These are phyloP conservation scores for Tenebrio molitor DNA, from an alignment of 1,140 invertebrate species.

Conservation along the genomic window DNA sequence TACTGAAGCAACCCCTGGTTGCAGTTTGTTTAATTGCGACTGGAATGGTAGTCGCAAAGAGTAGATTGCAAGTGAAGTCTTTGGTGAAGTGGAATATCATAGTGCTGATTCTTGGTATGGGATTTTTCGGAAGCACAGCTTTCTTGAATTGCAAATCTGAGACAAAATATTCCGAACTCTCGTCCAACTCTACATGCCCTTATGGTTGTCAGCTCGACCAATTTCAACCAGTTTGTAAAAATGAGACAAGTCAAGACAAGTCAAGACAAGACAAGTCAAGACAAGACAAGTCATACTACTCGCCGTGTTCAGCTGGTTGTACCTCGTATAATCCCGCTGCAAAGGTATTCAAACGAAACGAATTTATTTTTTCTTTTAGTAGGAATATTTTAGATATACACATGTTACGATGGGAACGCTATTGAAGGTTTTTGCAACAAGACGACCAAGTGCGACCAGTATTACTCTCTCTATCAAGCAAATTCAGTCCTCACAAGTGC, in stretches of 20 bases:
- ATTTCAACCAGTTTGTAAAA: conserved; percentile 78
- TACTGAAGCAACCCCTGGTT: conserved; percentile 75
- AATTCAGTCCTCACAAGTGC: conserved; percentile 65
- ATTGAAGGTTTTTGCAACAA: conserved; percentile 72
- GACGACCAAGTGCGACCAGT: conserved; percentile 66
- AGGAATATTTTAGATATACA: conserved; percentile 66
- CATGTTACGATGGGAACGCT: conserved; percentile 70
- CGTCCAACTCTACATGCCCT: too few relatives aligned
- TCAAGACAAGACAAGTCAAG: too few relatives aligned
- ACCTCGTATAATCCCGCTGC: conserved; percentile 62
- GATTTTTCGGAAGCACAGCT: conserved; percentile 71
- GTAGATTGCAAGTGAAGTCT: conserved; percentile 69
- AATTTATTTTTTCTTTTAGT: neutral
- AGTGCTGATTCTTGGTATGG: conserved; percentile 66
- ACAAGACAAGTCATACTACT: too few relatives aligned
- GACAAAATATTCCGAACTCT: conserved; percentile 64
- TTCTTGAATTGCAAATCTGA: conserved; percentile 71
- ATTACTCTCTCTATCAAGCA: conserved; percentile 72
- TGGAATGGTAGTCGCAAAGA: conserved; percentile 74
- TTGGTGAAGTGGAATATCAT: conserved; percentile 73
- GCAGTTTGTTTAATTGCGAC: conserved; percentile 72
- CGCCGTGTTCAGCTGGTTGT: conserved; percentile 81
- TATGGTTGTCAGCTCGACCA: conserved; percentile 74
- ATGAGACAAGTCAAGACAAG: too few relatives aligned
- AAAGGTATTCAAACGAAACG: conserved; percentile 24